phyloP scores from a whole-genome alignment of 92 coral and sea anemone genomes.

The Bergia sp. region DNA sequence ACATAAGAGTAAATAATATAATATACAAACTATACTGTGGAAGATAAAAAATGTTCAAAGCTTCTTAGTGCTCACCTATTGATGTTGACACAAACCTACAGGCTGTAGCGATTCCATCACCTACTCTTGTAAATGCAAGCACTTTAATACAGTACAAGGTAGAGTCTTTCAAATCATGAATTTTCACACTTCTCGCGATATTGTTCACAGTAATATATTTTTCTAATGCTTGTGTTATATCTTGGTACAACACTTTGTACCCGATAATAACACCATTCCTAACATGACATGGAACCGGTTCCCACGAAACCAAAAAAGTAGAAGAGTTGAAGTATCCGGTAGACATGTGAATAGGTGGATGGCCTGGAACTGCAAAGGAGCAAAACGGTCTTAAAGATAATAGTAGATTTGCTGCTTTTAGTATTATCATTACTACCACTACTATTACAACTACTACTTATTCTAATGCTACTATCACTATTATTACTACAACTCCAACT shows the following conservation, averaged over 20 bases:
- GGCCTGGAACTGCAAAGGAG: constrained; percentile 53
- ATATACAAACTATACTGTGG: no score
- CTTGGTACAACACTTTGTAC: constrained; percentile 65
- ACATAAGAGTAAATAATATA: no score
- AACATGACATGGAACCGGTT: constrained; percentile 54
- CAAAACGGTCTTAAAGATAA: no score
- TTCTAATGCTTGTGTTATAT: constrained; percentile 12
- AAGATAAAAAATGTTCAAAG: neutral
- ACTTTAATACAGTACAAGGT: constrained; percentile 51
- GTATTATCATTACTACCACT: neutral
- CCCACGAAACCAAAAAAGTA: constrained; percentile 59
- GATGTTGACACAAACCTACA: constrained; percentile 50
- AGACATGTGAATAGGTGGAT: constrained; percentile 50
- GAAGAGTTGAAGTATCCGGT: constrained; percentile 58
- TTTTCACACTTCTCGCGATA: constrained; percentile 28
- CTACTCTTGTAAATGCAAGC: constrained; percentile 50
- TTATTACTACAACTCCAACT: no score
- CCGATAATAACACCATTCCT: constrained; percentile 59
- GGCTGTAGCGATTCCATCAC: constrained; percentile 55
- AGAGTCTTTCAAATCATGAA: neutral
- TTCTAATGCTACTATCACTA: no score
- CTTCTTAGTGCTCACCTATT: constrained; percentile 17
- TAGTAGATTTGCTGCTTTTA: no score
- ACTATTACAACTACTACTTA: no score
- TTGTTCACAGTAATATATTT: neutral